phyloP scores from a whole-genome alignment of 2,888 invertebrate species.

The Nomada lathburiana region DNA sequence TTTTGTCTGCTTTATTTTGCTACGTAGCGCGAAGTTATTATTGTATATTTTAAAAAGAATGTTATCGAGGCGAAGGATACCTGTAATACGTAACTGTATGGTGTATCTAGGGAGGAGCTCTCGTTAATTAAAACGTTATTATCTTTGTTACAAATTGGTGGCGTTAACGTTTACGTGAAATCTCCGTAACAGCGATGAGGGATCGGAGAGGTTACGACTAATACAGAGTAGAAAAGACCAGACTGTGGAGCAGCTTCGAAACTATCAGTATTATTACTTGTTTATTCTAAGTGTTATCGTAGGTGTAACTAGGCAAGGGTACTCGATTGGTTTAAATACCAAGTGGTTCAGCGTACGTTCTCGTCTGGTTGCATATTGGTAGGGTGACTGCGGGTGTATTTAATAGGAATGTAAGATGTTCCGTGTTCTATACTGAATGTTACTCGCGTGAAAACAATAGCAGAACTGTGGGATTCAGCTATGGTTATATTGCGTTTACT shows the following conservation, averaged over 20 bases:
- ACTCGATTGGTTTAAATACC: constrained; percentile 30
- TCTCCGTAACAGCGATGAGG: not conserved
- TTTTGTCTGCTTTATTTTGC: too few species aligned
- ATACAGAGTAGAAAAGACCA: constrained; percentile 48
- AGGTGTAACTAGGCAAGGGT: constrained; percentile 50
- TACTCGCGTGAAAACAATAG: constrained; percentile 48
- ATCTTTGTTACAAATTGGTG: constrained; percentile 35
- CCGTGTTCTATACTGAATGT: constrained; percentile 63
- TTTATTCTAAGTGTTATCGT: constrained; percentile 65
- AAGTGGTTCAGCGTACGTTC: constrained; percentile 46
- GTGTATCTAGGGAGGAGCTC: not conserved
- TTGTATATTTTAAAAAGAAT: too few species aligned
- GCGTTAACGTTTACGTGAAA: constrained; percentile 28
- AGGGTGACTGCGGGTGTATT: constrained; percentile 15
- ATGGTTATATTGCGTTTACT: constrained; percentile 28
- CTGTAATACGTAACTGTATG: not conserved
- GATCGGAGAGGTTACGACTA: constrained; percentile 24
- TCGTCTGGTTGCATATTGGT: constrained; percentile 32
- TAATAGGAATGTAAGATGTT: constrained; percentile 51
- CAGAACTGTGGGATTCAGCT: constrained; percentile 9
- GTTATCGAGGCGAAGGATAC: not conserved
- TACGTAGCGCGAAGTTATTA: not conserved
- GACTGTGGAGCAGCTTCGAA: constrained; percentile 57
- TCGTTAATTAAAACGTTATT: constrained; percentile 28
- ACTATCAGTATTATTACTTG: constrained; percentile 69